These are phyloP conservation scores for Lasioglossum vierecki DNA, from an alignment of 2,888 invertebrate genomes.

Conservation along the genomic window DNA sequence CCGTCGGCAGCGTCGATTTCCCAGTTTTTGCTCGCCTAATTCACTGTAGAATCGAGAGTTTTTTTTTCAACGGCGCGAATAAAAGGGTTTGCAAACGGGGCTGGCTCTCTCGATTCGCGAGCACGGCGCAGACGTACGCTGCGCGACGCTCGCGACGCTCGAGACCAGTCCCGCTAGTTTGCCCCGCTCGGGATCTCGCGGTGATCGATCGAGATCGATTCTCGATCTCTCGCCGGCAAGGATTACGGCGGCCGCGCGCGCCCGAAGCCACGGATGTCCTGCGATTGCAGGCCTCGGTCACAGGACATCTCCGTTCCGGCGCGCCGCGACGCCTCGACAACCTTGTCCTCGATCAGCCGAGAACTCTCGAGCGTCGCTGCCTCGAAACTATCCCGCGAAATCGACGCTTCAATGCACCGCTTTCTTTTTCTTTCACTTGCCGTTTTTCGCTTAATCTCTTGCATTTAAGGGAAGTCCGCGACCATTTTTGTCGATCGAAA, in stretches of 20 bases:
- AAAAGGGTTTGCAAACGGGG: neutral
- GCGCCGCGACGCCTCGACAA: conserved; percentile 62
- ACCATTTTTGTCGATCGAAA: neutral
- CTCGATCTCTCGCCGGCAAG: conserved; percentile 21
- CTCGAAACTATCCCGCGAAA: conserved; percentile 18
- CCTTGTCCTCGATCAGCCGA: conserved; percentile 37
- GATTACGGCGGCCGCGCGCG: conserved; percentile 65
- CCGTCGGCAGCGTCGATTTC: conserved; percentile 42
- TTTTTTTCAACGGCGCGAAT: neutral
- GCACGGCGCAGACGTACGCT: conserved; percentile 78
- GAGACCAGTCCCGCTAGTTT: conserved; percentile 6
- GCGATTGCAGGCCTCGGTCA: conserved; percentile 83
- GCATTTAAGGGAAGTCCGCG: neutral
- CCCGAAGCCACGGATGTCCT: conserved; percentile 75
- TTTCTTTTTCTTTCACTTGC: neutral
- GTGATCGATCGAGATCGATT: conserved; percentile 21
- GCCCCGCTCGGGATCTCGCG: conserved; percentile 35
- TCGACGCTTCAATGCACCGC: conserved; percentile 30
- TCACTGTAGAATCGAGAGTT: neutral
- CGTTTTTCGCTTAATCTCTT: neutral
- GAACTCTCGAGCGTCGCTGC: conserved; percentile 12
- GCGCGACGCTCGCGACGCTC: conserved; percentile 43
- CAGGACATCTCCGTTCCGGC: conserved; percentile 76
- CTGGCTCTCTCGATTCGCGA: conserved; percentile 20
- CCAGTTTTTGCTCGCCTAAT: neutral